These are phyloP conservation scores for Campoletis sonorensis DNA, from an alignment of 1,140 invertebrate species.

Conservation along the genomic window DNA sequence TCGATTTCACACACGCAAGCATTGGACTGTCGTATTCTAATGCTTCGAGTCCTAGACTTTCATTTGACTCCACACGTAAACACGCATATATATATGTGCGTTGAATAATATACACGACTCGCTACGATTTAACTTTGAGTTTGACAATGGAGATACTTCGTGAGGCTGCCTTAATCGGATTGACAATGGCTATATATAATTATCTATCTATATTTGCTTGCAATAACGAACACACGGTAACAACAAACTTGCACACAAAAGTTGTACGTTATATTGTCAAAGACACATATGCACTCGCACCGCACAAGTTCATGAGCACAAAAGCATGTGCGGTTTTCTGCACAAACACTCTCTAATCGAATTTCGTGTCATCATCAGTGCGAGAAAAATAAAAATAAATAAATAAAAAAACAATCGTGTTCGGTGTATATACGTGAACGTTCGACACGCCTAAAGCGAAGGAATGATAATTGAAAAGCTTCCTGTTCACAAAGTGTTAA, in stretches of 20 bases:
- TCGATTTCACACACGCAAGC: too few relatives aligned
- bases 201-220: conserved; percentile 17
- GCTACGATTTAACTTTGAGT: conserved; percentile 1
- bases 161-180: conserved; percentile 10
- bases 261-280: conserved; percentile 11
- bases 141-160: not conserved
- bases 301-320: conserved; percentile 52
- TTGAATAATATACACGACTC: not conserved
- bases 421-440: not conserved
- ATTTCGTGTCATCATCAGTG: conserved; percentile 29
- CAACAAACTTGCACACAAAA: conserved; percentile 11
- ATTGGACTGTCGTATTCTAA: not conserved
- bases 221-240: conserved; percentile 9
- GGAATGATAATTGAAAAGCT: too few relatives aligned
- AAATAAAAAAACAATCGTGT: not conserved
- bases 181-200: conserved; percentile 20
- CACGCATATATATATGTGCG: not conserved
- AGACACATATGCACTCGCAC: conserved; percentile 58
- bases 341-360: conserved; percentile 37
- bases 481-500: too few relatives aligned
- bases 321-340: conserved; percentile 50
- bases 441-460: too few relatives aligned
- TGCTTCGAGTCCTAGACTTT: not conserved
- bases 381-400: conserved; percentile 48
- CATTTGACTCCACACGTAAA: not conserved